A percentile compares a stretch with the other conserved stretches of the same genome.
These are phyloP conservation scores for Cephalopholis sonnerati DNA, from an alignment of 2,113 vertebrate genomes.

Conservation along the genomic window DNA sequence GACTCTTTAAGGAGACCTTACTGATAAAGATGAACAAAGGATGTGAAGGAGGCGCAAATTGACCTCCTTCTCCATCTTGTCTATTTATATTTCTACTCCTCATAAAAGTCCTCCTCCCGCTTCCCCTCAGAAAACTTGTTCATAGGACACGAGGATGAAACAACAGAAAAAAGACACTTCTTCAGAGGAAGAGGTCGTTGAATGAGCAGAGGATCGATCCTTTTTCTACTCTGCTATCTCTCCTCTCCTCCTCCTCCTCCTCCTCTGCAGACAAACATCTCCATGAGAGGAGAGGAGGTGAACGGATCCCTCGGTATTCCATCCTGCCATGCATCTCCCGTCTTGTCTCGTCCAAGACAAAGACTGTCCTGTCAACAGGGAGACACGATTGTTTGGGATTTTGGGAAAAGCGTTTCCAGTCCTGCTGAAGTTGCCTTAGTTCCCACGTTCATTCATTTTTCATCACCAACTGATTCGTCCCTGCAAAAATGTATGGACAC, in stretches of 20 bases:
- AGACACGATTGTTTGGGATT: background rate
- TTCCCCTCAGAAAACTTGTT: constrained; percentile 11
- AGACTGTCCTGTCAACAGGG: constrained; percentile 20
- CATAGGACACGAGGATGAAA: background rate
- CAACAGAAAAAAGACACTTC: constrained; percentile 15
- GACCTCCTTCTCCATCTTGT: constrained; percentile 24
- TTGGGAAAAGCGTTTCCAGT: background rate
- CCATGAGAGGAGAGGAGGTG: constrained; percentile 3
- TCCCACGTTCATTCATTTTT: constrained; percentile 23
- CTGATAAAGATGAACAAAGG: background rate
- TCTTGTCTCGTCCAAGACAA: background rate
- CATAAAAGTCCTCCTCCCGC: background rate
- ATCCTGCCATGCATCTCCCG: constrained; percentile 6
- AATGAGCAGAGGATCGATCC: constrained; percentile 18
- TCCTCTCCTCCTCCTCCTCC: background rate
- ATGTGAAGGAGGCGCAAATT: constrained; percentile 12
- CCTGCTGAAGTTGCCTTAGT: constrained; percentile 75
- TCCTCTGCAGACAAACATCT: constrained; percentile 16
- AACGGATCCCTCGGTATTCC: background rate
- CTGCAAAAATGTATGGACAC: background rate
- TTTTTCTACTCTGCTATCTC: constrained; percentile 5
- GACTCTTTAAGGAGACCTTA: constrained; percentile 32
- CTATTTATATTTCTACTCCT: constrained; percentile 31
- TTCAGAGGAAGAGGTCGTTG: background rate
- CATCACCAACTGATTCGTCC: background rate